Evolutionary conservation across 2,797 vertebrate species (phyloP), one percentile per base, ranked within the genome.

Genomic region (Lepilemur septentrionalis): DNA sequence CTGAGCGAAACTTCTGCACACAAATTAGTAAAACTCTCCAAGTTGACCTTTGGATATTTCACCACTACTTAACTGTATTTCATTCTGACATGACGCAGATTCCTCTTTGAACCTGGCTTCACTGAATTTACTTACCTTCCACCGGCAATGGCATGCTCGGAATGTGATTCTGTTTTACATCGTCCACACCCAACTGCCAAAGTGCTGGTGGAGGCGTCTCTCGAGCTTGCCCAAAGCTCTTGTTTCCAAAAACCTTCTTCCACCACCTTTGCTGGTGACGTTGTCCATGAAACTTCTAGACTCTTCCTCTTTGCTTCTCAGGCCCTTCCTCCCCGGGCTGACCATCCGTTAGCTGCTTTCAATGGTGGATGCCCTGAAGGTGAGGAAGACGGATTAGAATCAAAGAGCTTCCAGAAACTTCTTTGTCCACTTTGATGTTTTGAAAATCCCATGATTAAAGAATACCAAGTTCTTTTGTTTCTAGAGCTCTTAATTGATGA

Each of bases 361-460:
- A 6, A 1, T 17, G 41, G 73, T 12, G 2, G 72, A 46, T 18
- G 15, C 23, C 43, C 15, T 7, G 0, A 10, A 20, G 1, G 35
- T 6, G n/a, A 35, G 30, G 28, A 32, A 78, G 50, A n/a, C 46
- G 70, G 22, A 11, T 35, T 55, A 69, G 43, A 81, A 94, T 88
- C 94, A 73, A 94, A 94, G 76, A 32, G 41, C 50, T 90, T 89
- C 50, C 43, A 75, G 32, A 81, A 96, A 57, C 28, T 1, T 82
- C 89, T 85, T n/a, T 82, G 72, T 92, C 35, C 63, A 2, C 83
- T 97, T 90, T 92, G 91, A 92, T 85, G 92, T 92, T 87, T 50
- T 55, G 30, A 79, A 93, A 91, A 82, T 38, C 30, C 89, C 59
- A 0, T 7, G 55, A 43, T 89, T 69, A 83, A 93, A 93, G 70